phyloP scores from a whole-genome alignment of 2,888 invertebrate genomes.

The Timandra comae region DNA sequence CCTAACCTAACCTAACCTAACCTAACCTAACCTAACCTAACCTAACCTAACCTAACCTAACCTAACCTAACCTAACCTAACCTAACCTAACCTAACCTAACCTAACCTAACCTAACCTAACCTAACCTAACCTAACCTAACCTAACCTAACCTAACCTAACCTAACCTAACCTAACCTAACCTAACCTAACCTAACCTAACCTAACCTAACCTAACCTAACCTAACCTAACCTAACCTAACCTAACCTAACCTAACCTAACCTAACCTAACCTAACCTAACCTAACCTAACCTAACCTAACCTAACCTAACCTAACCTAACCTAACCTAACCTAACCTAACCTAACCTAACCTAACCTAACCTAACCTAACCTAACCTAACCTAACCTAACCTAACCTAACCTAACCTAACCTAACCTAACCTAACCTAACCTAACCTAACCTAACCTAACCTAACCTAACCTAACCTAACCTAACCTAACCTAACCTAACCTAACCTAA shows the following conservation, averaged over 20 bases:
- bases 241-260: conserved; percentile 14
- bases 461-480: conserved; percentile 9
- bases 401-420: conserved; percentile 10
- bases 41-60: conserved; percentile 15
- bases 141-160: conserved; percentile 16
- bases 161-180: conserved; percentile 17
- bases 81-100: conserved; percentile 17
- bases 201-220: conserved; percentile 13
- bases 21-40: conserved; percentile 14
- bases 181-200: conserved; percentile 13
- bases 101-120: conserved; percentile 14
- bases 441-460: conserved; percentile 9
- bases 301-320: conserved; percentile 8
- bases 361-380: conserved; percentile 10
- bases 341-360: conserved; percentile 7
- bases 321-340: conserved; percentile 5
- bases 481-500: conserved; percentile 9
- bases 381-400: conserved; percentile 11
- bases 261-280: conserved; percentile 10
- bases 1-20: conserved; percentile 13
- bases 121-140: conserved; percentile 17
- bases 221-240: conserved; percentile 15
- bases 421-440: conserved; percentile 9
- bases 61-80: conserved; percentile 15
- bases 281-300: conserved; percentile 12